Evolutionary conservation across 64 coral and sea anemone species (phyloP).

Genomic region (Stichodactyla mertensii): DNA sequence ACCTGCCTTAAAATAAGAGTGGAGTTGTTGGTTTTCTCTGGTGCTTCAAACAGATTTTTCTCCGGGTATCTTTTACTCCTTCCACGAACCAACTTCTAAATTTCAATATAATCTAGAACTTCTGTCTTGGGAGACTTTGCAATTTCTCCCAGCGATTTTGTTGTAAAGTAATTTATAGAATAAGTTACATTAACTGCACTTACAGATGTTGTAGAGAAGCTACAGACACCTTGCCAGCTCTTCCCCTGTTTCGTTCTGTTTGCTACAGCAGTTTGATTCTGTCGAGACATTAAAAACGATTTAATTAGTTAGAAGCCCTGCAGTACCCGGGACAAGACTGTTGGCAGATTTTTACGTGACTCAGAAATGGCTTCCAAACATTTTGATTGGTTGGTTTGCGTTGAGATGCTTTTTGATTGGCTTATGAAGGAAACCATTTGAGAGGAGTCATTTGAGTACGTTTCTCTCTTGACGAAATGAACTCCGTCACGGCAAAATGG

Average conservation of each 20-base stretch:
- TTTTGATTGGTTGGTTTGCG: background rate
- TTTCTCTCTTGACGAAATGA: background rate
- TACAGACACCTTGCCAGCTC: background rate
- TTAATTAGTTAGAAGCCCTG: background rate
- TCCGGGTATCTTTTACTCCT: too few species aligned
- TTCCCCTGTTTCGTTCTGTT: background rate
- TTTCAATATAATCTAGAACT: too few species aligned
- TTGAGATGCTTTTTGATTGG: background rate
- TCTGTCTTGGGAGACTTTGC: too few species aligned
- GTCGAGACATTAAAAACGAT: background rate
- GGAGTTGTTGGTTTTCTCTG: too few species aligned
- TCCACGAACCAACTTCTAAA: too few species aligned
- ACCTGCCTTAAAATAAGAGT: too few species aligned
- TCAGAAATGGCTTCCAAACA: background rate
- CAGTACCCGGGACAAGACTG: too few species aligned
- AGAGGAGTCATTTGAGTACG: background rate
- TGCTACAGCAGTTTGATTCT: background rate
- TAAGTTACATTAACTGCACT: background rate
- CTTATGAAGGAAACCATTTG: background rate
- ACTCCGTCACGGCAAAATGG: too few species aligned
- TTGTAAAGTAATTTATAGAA: too few species aligned
- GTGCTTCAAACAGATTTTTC: too few species aligned
- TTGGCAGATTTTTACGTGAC: background rate
- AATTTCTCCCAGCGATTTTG: too few species aligned
- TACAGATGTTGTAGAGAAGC: background rate